phyloP scores from a whole-genome alignment of 2,113 vertebrate genomes.

The Eurystomus gularis region DNA sequence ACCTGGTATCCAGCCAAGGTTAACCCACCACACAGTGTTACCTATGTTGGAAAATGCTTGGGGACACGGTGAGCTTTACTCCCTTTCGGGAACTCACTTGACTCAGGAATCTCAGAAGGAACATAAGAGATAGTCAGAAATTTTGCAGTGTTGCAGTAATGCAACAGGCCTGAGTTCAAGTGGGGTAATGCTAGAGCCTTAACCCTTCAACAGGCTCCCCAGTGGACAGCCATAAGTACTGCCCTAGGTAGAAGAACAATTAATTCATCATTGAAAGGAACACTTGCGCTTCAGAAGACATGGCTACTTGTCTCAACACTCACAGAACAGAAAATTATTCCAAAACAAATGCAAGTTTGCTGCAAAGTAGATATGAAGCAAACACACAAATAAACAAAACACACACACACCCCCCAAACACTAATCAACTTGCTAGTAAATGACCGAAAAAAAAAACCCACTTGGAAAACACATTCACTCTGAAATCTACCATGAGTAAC shows the following conservation, averaged over 20 bases:
- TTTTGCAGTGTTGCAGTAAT: not conserved
- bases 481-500: not conserved
- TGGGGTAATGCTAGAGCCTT: not conserved
- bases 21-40: too few relatives aligned
- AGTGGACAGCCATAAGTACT: not conserved
- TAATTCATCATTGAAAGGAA: not conserved
- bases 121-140: not conserved
- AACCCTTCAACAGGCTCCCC: not conserved
- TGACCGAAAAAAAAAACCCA: not conserved
- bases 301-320: not conserved
- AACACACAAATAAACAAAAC: not conserved
- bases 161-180: not conserved
- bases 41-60: not conserved
- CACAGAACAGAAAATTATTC: not conserved
- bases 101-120: not conserved
- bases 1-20: too few relatives aligned
- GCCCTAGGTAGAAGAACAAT: not conserved
- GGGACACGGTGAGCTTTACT: not conserved
- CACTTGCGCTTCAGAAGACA: not conserved
- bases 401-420: not conserved
- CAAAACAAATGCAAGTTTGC: not conserved
- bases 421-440: not conserved
- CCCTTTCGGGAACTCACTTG: not conserved
- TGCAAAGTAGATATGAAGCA: not conserved
- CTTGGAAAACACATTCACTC: not conserved